phyloP scores from a whole-genome alignment of 2,888 invertebrate species.

The Aphrophora alni region DNA sequence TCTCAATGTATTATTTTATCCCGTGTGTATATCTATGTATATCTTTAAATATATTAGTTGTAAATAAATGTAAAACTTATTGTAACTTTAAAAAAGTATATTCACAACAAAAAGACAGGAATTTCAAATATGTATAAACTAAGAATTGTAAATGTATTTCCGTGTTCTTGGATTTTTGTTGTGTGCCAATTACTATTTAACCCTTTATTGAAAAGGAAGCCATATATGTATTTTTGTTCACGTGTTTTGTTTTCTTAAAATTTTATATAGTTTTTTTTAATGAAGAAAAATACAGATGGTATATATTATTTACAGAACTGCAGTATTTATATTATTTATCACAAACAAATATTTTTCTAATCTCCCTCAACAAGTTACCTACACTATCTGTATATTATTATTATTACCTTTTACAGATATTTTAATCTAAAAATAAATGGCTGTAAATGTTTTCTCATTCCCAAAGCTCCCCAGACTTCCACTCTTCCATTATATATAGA shows the following conservation, averaged over 20 bases:
- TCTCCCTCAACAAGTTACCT: background rate
- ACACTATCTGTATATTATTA: background rate
- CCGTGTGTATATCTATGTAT: constrained; percentile 38
- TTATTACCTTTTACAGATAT: background rate
- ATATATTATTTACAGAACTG: no score
- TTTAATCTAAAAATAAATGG: no score
- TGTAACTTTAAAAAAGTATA: background rate
- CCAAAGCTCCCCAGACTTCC: background rate
- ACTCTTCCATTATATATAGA: background rate
- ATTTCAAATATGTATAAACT: background rate
- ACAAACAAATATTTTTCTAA: background rate
- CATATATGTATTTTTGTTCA: background rate
- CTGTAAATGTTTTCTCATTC: background rate
- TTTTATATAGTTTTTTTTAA: background rate
- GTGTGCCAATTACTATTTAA: background rate
- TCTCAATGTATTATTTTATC: background rate
- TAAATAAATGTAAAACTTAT: background rate
- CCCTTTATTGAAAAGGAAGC: background rate
- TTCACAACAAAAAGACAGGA: constrained; percentile 1
- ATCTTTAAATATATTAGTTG: constrained; percentile 22
- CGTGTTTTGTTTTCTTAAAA: background rate
- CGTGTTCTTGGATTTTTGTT: background rate
- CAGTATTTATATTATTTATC: no score
- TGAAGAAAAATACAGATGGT: no score
- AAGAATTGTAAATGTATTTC: background rate